Base-by-base conservation (phyloP, 2,113 vertebrate genomes). In the Rhegmatorhina hoffmannsi region DNA sequence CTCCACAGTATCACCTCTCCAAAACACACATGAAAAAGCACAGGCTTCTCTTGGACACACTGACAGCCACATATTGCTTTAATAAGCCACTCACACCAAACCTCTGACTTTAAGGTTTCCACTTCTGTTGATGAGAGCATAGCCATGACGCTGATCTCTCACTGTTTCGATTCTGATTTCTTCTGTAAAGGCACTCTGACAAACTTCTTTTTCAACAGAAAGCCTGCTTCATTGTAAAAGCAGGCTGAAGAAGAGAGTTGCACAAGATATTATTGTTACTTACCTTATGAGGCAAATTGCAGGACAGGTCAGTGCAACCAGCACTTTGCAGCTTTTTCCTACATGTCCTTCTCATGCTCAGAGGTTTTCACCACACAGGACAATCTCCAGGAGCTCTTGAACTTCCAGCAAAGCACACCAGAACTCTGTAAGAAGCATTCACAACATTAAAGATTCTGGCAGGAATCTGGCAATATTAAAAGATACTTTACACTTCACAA, bases 271-370 rank as follows among this genome's bases (percentile, higher is more conserved):
- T 67, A 44, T 1, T 40, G n/a, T 72, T 19, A 64, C 60, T 62
- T 52, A 91, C 67, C 55, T 63, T 17, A 52, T 8, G 10, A 63
- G 34, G 24, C 19, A 64, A 34, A 29, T 1, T 74, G 72, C 44
- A 69, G 67, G 38, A 31, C 49, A 60, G 14, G 26, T 60, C n/a
- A 59, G 26, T 17, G 49, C 18, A 55, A 21, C 40, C 49, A 25
- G 13, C 8, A n/a, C 34, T 66, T 52, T 4, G 1, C 10, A 12
- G 16, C 9, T 44, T 76, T 36, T 44, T 73, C 49, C 25, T 47
- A 34, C 16, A 9, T 0, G 2, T 6, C 31, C 11, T 34, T 72
- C 13, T 6, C 10, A 38, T 1, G 11, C 47, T 84, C 1, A 1
- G 44, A 59, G 44, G 36, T 17, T 44, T 64, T 73, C 44, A 60